Conservation (phyloP, 2,797 vertebrate genomes). For the Simalia tracyae region DNA sequence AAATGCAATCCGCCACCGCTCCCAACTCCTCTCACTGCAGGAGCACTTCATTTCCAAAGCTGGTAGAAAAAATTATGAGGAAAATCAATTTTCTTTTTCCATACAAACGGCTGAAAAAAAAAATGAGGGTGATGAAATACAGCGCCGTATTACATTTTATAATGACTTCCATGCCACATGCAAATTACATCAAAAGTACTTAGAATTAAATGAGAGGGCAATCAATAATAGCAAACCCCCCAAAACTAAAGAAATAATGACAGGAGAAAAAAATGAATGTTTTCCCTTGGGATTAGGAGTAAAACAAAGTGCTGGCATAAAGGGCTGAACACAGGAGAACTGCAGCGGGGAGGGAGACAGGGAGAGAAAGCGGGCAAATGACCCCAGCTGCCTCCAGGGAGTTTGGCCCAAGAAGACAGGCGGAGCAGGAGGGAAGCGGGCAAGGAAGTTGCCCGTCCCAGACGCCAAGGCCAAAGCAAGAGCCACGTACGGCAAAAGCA, state of each 20-base stretch:
- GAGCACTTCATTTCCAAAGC: not conserved
- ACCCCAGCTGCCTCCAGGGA: not conserved
- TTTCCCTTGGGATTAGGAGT: not conserved
- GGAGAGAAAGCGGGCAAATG: not conserved
- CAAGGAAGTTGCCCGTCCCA: not conserved
- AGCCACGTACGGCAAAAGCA: too few species aligned
- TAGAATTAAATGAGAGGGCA: not conserved
- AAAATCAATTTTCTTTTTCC: not conserved
- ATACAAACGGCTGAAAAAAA: not conserved
- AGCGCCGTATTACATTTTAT: not conserved
- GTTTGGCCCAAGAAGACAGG: too few species aligned
- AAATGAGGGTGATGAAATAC: not conserved
- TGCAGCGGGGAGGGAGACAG: not conserved
- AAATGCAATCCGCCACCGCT: rapidly evolving
- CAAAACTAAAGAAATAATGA: not conserved
- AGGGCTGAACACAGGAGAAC: rapidly evolving
- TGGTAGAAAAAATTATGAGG: constrained; percentile 8
- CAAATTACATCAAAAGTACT: not conserved
- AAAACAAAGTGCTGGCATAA: rapidly evolving
- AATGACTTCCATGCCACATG: not conserved
- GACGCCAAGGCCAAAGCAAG: not conserved
- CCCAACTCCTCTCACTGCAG: not conserved
- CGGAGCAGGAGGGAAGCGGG: too few species aligned
- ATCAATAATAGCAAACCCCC: rapidly evolving
- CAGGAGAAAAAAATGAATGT: rapidly evolving